phyloP scores from a whole-genome alignment of 2,113 vertebrate species.

The Xenopus borealis region DNA sequence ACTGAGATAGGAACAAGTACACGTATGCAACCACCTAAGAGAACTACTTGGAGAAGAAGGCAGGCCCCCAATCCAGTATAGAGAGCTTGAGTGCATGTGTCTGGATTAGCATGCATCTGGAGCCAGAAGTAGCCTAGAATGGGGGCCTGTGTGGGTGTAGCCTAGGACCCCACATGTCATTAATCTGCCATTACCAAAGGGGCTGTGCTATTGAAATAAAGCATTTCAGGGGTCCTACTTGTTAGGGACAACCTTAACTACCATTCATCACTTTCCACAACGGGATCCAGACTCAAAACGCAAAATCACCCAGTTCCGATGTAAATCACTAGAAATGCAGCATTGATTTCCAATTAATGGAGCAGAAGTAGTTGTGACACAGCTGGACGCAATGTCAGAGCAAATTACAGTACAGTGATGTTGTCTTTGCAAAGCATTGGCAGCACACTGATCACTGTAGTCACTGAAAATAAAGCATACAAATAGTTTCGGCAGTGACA shows the following conservation, averaged over 20 bases:
- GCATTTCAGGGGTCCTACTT: neutral
- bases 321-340: constrained; percentile 36
- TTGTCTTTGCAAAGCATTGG: constrained; percentile 6
- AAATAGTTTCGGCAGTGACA: constrained; percentile 39
- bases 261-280: constrained; percentile 8
- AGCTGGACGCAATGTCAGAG: constrained; percentile 39
- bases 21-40: too few species aligned
- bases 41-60: too few species aligned
- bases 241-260: neutral
- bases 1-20: too few species aligned
- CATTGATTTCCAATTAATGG: constrained; percentile 42
- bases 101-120: too few species aligned
- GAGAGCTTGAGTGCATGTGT: too few species aligned
- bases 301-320: constrained; percentile 16
- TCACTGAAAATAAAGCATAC: constrained; percentile 28
- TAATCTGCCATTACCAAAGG: too few species aligned
- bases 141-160: too few species aligned
- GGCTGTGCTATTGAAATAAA: too few species aligned
- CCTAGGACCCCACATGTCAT: too few species aligned
- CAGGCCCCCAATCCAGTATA: too few species aligned
- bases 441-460: constrained; percentile 41
- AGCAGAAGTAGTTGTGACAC: constrained; percentile 38
- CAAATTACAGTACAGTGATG: constrained; percentile 41
- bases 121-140: too few species aligned
- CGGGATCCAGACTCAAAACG: neutral